Conservation (phyloP, 2,888 invertebrate genomes). For the Ormyrus nitidulus region DNA sequence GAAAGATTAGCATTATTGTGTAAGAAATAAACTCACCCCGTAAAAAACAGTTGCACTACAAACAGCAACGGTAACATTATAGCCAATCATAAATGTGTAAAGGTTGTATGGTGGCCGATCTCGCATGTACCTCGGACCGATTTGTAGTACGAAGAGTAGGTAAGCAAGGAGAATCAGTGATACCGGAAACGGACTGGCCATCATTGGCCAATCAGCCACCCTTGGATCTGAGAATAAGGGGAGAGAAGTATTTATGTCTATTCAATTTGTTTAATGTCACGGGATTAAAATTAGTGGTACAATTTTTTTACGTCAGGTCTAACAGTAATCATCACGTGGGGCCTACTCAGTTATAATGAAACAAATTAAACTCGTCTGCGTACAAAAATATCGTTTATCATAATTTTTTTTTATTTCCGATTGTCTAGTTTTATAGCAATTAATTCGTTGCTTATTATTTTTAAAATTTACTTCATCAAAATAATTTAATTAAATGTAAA, state of each 20-base stretch:
- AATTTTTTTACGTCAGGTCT: neutral
- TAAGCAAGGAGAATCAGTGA: conserved; percentile 64
- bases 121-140: conserved; percentile 69
- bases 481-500: no score
- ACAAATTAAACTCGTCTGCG: no score
- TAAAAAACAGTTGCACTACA: conserved; percentile 82
- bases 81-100: conserved; percentile 68
- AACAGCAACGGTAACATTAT: conserved; percentile 76
- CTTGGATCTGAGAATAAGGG: conserved; percentile 67
- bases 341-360: neutral
- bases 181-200: conserved; percentile 68
- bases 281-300: neutral
- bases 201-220: conserved; percentile 70
- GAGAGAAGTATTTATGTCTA: conserved; percentile 31
- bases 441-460: no score
- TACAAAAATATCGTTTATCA: no score
- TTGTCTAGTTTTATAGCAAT: no score
- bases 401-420: no score
- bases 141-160: conserved; percentile 66
- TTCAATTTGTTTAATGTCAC: neutral
- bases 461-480: no score
- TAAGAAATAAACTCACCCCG: conserved; percentile 78
- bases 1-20: no score
- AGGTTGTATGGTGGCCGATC: conserved; percentile 67
- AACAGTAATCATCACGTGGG: neutral